phyloP scores from a whole-genome alignment of 2,797 vertebrate genomes.

The Coracias cyanogaster region DNA sequence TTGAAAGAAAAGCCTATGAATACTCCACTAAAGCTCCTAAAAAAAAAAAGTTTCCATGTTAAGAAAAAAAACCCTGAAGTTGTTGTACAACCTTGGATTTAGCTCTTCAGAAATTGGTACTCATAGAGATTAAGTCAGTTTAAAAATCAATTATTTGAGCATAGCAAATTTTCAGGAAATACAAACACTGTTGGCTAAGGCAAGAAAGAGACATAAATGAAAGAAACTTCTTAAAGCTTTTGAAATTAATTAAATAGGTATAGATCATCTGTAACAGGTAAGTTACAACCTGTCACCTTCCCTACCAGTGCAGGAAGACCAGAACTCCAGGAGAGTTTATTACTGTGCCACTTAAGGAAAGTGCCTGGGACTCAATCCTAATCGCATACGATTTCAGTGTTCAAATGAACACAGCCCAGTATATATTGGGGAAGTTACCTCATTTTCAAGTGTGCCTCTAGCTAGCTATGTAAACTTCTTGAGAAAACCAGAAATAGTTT shows the following conservation, averaged over 20 bases:
- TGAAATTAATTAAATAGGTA: neutral
- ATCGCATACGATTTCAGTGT: fast-evolving
- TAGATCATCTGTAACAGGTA: neutral
- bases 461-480: neutral
- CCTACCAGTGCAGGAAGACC: neutral
- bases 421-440: neutral
- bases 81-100: neutral
- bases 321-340: neutral
- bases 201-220: neutral
- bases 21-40: neutral
- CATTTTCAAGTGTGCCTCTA: neutral
- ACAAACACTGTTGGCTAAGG: neutral
- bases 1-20: neutral
- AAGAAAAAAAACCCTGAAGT: neutral
- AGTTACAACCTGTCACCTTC: neutral
- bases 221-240: neutral
- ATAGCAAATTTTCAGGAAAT: neutral
- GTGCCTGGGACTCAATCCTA: neutral
- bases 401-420: neutral
- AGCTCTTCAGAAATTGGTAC: neutral
- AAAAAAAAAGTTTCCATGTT: neutral
- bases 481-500: neutral
- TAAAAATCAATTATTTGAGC: neutral
- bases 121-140: neutral
- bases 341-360: neutral